Evolutionary conservation across 2,888 invertebrate genomes (phyloP), one percentile per base, ranked within the genome.

Genomic region (Lithophane semibrunnea): DNA sequence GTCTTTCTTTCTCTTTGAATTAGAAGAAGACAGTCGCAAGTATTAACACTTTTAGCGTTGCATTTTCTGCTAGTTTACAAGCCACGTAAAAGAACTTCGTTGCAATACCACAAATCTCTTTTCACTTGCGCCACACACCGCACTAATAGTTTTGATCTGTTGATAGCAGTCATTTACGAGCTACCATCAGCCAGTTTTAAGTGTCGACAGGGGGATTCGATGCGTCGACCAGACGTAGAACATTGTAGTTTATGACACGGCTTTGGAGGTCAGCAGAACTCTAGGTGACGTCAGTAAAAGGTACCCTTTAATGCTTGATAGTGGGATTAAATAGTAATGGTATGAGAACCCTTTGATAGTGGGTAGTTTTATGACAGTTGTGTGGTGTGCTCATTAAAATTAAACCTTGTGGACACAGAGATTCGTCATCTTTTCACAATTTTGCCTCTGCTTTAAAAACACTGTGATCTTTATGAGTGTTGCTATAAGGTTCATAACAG

Each of bases 131-230:
- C 84, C 79, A 84, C 8, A 58, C 74, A n/a, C 3, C 13, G 21
- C 2, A 42, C 75, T 81, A 79, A 85, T 80, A 77, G 81, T 82
- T 86, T 75, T 75, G 83, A 88, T 88, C 88, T 77, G 81, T 81
- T 83, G 88, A 87, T 82, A 76, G 78, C 79, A 69, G 29, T 44
- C n/a, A 21, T 60, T 66, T 79, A 79, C 54, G 83, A 79, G 54
- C 65, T 21, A 24, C 12, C 65, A 79, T 83, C 77, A 83, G 73
- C 75, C 64, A 60, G 75, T 68, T 84, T 84, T 86, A 86, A 84
- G 84, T 78, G 75, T 73, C 42, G 73, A 74, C 71, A 58, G 24
- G 58, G 58, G 49, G 66, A 84, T 84, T 71, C 67, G 12, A 37
- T 64, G 63, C 74, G 49, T 54, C 61, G n/a, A 63, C 58, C 63